These are phyloP conservation scores for Drosophila mayri DNA, from an alignment of 1,140 invertebrate genomes.

Conservation along the genomic window DNA sequence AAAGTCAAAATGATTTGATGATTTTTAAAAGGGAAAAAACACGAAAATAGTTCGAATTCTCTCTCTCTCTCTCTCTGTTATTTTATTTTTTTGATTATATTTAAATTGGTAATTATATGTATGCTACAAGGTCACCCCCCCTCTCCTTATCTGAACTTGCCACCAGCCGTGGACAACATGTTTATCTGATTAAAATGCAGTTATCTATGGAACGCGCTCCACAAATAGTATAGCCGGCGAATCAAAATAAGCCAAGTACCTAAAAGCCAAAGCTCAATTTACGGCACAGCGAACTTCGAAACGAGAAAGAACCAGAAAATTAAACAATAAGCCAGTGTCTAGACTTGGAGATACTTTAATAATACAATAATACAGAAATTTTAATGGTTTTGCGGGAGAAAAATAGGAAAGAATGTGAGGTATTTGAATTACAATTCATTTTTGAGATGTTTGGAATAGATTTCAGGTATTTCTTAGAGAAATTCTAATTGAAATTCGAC, in stretches of 20 bases:
- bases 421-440: no score
- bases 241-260: slow-evolving; percentile 17
- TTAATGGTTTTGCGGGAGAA: neutral
- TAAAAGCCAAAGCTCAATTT: slow-evolving; percentile 25
- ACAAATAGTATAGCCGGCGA: neutral
- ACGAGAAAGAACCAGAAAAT: slow-evolving; percentile 16
- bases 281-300: slow-evolving; percentile 3
- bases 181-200: slow-evolving; percentile 22
- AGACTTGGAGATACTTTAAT: neutral
- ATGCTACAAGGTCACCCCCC: neutral
- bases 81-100: slow-evolving; percentile 1
- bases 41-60: no score
- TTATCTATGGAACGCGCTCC: slow-evolving; percentile 25
- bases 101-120: slow-evolving; percentile 1
- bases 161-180: neutral
- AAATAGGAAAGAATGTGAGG: no score
- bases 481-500: neutral
- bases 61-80: neutral
- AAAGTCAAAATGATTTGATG: neutral
- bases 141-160: slow-evolving; percentile 10
- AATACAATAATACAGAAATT: no score
- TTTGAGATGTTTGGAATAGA: no score
- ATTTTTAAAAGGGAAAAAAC: neutral
- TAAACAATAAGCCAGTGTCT: neutral
- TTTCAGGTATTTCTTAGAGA: neutral